phyloP scores from a whole-genome alignment of 92 coral and sea anemone genomes.

The Isaurus tuberculatus region DNA sequence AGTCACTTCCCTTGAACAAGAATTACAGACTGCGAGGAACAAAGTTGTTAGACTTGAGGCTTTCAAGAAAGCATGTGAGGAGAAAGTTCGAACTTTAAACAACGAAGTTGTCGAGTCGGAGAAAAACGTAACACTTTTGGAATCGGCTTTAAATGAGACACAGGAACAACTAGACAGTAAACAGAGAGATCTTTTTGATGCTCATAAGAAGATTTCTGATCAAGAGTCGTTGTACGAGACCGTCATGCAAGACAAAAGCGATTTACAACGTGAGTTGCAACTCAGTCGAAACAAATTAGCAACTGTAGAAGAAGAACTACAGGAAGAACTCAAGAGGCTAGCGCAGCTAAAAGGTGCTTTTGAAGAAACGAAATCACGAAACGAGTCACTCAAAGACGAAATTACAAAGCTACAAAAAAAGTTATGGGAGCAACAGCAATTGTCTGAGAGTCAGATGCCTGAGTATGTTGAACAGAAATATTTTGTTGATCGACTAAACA shows the following conservation, averaged over 20 bases:
- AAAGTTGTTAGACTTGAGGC: slow-evolving; percentile 89
- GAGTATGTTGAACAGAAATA: slow-evolving; percentile 75
- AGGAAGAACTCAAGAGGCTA: slow-evolving; percentile 80
- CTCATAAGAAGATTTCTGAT: slow-evolving; percentile 84
- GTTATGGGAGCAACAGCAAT: slow-evolving; percentile 81
- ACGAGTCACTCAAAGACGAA: slow-evolving; percentile 88
- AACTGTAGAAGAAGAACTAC: slow-evolving; percentile 86
- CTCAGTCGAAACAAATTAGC: slow-evolving; percentile 70
- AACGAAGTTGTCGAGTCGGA: slow-evolving; percentile 81
- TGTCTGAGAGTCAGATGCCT: slow-evolving; percentile 64
- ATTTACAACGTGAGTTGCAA: slow-evolving; percentile 79
- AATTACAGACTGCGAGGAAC: slow-evolving; percentile 79
- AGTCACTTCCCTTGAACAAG: slow-evolving; percentile 88
- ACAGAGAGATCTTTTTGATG: slow-evolving; percentile 87
- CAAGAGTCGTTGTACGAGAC: slow-evolving; percentile 86
- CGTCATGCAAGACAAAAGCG: slow-evolving; percentile 78
- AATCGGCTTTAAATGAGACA: slow-evolving; percentile 70
- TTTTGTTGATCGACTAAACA: slow-evolving; percentile 76
- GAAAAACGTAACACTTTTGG: slow-evolving; percentile 69
- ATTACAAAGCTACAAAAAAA: slow-evolving; percentile 85
- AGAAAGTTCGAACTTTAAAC: slow-evolving; percentile 81
- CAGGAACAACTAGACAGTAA: slow-evolving; percentile 71
- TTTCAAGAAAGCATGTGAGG: slow-evolving; percentile 89
- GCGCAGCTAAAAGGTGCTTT: slow-evolving; percentile 89
- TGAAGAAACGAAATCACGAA: slow-evolving; percentile 84